Percentiles rank a stretch among this genome's conserved stretches.
phyloP scores from a whole-genome alignment of 2,888 invertebrate genomes.

The Bellardia pandia region DNA sequence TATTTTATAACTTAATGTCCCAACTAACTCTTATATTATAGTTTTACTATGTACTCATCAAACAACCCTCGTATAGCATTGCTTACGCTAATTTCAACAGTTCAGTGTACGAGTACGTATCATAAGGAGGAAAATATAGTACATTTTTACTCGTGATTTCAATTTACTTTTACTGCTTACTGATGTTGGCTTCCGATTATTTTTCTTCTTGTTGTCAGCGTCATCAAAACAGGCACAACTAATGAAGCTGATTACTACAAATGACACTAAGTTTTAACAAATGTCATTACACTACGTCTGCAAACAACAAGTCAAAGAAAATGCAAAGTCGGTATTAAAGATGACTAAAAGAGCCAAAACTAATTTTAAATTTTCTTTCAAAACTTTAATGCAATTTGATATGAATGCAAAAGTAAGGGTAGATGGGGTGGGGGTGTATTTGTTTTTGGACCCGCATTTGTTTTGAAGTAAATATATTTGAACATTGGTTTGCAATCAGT shows the following conservation, averaged over 20 bases:
- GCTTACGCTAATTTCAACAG: too few relatives aligned
- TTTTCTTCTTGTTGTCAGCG: slow-evolving; percentile 43
- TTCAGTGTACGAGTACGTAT: background rate
- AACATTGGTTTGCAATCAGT: slow-evolving; percentile 69
- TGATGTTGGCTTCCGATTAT: slow-evolving; percentile 8
- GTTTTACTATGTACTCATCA: too few relatives aligned
- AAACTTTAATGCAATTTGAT: slow-evolving; percentile 65
- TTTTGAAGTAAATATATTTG: slow-evolving; percentile 68
- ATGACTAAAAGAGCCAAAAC: slow-evolving; percentile 26
- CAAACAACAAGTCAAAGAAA: background rate
- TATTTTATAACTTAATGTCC: too few relatives aligned
- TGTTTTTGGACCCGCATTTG: slow-evolving; percentile 61
- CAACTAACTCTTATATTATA: too few relatives aligned
- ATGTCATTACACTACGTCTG: slow-evolving; percentile 40
- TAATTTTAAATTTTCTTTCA: slow-evolving; percentile 52
- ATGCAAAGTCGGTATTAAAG: slow-evolving; percentile 15
- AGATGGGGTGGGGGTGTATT: background rate
- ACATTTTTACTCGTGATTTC: background rate
- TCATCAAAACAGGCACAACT: slow-evolving; percentile 66
- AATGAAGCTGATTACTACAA: slow-evolving; percentile 68
- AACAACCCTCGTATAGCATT: too few relatives aligned
- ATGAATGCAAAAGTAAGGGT: slow-evolving; percentile 3
- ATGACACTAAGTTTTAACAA: slow-evolving; percentile 57
- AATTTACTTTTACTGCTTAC: slow-evolving; percentile 48
- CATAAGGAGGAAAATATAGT: background rate